Percentiles rank a stretch among this genome's conserved stretches.
phyloP scores from a whole-genome alignment of 2,888 invertebrate species.

The Baccha elongata region DNA sequence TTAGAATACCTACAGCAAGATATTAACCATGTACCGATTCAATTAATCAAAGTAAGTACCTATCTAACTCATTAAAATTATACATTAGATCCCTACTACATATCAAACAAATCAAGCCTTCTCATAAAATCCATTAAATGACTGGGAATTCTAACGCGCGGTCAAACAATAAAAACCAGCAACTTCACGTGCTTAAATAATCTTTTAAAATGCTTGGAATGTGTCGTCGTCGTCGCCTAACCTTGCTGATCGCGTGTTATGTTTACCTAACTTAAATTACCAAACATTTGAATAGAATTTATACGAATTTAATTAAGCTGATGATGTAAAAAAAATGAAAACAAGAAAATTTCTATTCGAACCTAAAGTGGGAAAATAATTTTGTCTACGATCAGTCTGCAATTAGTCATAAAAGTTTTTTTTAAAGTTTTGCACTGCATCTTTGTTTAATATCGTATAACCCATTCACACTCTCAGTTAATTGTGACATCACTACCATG shows the following conservation, averaged over 20 bases:
- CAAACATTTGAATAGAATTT: background rate
- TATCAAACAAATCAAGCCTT: no score
- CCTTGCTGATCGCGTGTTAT: constrained; percentile 2
- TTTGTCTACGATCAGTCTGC: constrained; percentile 64
- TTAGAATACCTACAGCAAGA: background rate
- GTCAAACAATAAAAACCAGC: background rate
- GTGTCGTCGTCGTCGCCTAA: background rate
- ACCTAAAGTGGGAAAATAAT: constrained; percentile 16
- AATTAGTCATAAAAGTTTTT: constrained; percentile 46
- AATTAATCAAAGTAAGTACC: constrained; percentile 9
- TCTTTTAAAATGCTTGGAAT: constrained; percentile 2
- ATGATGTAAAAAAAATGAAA: constrained; percentile 41
- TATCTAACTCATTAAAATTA: no score
- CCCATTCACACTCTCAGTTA: constrained; percentile 5
- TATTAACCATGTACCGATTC: background rate
- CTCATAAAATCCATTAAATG: constrained; percentile 4
- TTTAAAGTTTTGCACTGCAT: background rate
- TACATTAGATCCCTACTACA: no score
- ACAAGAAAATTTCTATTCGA: constrained; percentile 17
- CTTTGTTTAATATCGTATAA: background rate
- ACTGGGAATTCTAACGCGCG: background rate
- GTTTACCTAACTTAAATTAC: background rate
- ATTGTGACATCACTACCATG: constrained; percentile 68
- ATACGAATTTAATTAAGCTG: constrained; percentile 48
- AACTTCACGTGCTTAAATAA: constrained; percentile 13